Conservation (phyloP, 2,888 invertebrate species). For the Drosophila suboccidentalis region DNA sequence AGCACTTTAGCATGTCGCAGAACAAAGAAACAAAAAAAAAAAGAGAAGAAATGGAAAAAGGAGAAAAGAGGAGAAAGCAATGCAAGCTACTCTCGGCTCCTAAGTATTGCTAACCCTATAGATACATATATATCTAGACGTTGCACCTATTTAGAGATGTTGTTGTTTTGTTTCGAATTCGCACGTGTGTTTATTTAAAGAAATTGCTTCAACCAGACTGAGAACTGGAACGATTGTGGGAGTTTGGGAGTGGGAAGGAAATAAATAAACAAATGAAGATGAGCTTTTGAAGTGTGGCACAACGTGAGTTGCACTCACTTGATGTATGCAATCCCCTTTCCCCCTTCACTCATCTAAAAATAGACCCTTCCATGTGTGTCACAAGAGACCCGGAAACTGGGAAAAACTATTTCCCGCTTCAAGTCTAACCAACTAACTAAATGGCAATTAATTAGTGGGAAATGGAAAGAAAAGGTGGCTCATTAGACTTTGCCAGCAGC, state of each 20-base stretch:
- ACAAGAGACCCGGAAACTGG: constrained; percentile 60
- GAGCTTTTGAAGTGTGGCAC: constrained; percentile 74
- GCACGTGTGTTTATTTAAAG: constrained; percentile 83
- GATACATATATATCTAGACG: constrained; percentile 34
- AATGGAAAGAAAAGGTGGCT: constrained; percentile 31
- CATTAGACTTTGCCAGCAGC: constrained; percentile 59
- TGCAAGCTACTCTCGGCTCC: constrained; percentile 41
- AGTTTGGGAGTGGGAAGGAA: constrained; percentile 49
- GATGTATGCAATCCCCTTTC: constrained; percentile 3
- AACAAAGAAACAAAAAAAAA: constrained; percentile 65
- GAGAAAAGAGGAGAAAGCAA: constrained; percentile 20
- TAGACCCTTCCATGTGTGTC: constrained; percentile 19
- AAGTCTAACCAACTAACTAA: constrained; percentile 67
- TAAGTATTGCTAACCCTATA: constrained; percentile 47
- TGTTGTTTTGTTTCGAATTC: constrained; percentile 56
- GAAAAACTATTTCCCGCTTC: constrained; percentile 33
- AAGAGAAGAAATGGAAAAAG: constrained; percentile 12
- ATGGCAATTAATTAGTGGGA: constrained; percentile 72
- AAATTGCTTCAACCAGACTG: constrained; percentile 78
- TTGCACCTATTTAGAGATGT: constrained; percentile 70
- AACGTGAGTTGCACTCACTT: constrained; percentile 63
- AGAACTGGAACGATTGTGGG: constrained; percentile 10
- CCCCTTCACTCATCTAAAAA: constrained; percentile 14
- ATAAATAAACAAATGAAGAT: constrained; percentile 83
- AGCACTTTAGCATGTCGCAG: constrained; percentile 80